Evolutionary conservation across 2,888 invertebrate genomes (phyloP).

Genomic region (Eilema griseolum): DNA sequence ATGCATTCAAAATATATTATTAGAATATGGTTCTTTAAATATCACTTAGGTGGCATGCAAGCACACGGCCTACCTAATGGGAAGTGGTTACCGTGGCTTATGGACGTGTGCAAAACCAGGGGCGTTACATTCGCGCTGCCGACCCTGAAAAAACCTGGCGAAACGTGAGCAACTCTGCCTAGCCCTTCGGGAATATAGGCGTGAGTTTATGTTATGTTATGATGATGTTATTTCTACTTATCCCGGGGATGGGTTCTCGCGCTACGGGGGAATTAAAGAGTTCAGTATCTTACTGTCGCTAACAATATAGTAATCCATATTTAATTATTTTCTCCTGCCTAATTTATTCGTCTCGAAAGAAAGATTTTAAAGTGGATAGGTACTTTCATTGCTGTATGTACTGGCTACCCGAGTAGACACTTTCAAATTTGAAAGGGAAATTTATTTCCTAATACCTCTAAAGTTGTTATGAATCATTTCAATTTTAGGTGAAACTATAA

Average conservation of each 20-base stretch:
- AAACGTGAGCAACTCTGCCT: too few relatives aligned
- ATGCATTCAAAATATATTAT: too few relatives aligned
- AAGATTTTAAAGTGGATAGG: neutral
- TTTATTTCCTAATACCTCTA: neutral
- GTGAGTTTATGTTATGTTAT: too few relatives aligned
- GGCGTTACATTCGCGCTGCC: too few relatives aligned
- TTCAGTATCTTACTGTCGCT: neutral
- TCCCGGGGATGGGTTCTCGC: neutral
- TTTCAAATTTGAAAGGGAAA: neutral
- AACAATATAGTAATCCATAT: neutral
- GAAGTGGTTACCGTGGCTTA: too few relatives aligned
- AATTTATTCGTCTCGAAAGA: neutral
- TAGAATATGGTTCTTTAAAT: too few relatives aligned
- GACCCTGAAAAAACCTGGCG: too few relatives aligned
- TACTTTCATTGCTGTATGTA: neutral
- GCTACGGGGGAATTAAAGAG: neutral
- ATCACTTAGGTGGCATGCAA: too few relatives aligned
- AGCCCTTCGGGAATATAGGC: too few relatives aligned
- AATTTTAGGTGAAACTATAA: conserved; percentile 4
- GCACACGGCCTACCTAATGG: too few relatives aligned
- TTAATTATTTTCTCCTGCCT: neutral
- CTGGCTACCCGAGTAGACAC: neutral
- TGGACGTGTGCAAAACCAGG: too few relatives aligned
- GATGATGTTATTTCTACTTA: neutral
- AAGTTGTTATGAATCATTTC: neutral